Evolutionary conservation across 2,113 vertebrate species (phyloP).

Genomic region (Cygnus buccinator): DNA sequence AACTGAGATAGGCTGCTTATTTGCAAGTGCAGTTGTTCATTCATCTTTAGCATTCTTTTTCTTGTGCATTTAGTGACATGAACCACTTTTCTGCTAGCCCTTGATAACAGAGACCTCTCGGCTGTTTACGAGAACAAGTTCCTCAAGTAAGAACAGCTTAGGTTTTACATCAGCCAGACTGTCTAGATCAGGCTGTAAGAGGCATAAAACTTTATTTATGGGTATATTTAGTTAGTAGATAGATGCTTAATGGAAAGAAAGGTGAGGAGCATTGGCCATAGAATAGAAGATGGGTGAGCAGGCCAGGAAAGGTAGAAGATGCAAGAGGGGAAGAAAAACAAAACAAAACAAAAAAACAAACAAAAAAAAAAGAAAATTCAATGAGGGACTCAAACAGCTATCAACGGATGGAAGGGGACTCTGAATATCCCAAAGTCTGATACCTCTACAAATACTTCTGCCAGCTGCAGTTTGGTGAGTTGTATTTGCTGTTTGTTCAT

Average conservation of each 20-base stretch:
- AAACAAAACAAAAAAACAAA: not conserved
- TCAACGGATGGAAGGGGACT: not conserved
- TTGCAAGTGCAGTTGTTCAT: not conserved
- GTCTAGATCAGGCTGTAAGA: not conserved
- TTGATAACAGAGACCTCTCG: not conserved
- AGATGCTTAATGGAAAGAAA: not conserved
- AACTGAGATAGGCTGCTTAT: not conserved
- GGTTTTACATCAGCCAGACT: not conserved
- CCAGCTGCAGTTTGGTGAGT: not conserved
- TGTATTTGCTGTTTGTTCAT: not conserved
- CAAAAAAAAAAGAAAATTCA: not conserved
- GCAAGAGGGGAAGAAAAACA: not conserved
- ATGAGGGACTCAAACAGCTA: not conserved
- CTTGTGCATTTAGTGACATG: not conserved
- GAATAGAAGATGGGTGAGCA: not conserved
- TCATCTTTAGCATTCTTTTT: not conserved
- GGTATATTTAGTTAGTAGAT: not conserved
- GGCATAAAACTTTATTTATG: not conserved
- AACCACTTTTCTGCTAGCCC: not conserved
- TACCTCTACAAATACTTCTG: not conserved
- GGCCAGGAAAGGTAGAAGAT: not conserved
- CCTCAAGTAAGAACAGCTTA: not conserved
- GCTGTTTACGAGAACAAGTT: not conserved
- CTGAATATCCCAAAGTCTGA: not conserved
- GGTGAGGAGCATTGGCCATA: not conserved